These are phyloP conservation scores for Oikopleura albicans DNA, from an alignment of 23 tunicate species.

Conservation along the genomic window DNA sequence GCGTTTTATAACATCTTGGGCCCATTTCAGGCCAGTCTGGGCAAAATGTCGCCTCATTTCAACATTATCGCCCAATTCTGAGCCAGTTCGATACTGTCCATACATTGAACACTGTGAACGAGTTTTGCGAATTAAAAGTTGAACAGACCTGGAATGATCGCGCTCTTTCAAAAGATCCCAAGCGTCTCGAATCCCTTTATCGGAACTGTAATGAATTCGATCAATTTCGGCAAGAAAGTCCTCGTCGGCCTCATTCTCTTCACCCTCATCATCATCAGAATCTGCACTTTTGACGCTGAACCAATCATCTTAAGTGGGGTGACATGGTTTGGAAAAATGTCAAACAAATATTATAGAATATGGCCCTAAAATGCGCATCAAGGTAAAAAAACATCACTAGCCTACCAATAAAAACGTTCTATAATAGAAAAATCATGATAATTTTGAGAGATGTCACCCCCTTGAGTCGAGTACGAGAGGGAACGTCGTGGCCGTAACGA, in stretches of 20 bases:
- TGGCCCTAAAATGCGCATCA: too few relatives aligned
- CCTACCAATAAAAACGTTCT: too few relatives aligned
- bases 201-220: neutral
- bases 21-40: neutral
- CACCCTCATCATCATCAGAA: neutral
- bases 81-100: neutral
- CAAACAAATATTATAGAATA: too few relatives aligned
- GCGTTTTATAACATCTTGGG: neutral
- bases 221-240: neutral
- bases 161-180: neutral
- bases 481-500: too few relatives aligned
- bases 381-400: too few relatives aligned
- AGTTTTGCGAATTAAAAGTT: neutral
- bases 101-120: conserved; percentile 2
- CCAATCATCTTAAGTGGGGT: conserved; percentile 12
- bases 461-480: too few relatives aligned
- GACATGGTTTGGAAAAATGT: too few relatives aligned
- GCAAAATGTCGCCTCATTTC: neutral
- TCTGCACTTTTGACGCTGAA: neutral
- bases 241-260: neutral
- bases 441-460: too few relatives aligned
- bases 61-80: neutral
- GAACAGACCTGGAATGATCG: neutral
- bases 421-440: too few relatives aligned
- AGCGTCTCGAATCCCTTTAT: neutral